Conservation (phyloP, 2,113 vertebrate genomes). For the Erinaceus europaeus region DNA sequence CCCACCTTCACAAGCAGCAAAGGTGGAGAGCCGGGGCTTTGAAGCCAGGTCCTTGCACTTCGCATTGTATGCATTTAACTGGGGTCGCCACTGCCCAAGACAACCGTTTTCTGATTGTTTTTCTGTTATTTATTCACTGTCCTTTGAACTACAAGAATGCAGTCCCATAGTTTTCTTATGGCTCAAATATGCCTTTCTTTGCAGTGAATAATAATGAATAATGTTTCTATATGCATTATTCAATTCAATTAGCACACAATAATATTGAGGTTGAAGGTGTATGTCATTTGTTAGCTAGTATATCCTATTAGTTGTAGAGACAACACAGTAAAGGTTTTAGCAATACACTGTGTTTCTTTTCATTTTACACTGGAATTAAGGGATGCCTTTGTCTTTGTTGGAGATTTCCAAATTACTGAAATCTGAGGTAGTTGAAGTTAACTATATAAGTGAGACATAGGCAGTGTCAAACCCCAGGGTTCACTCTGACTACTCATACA, state of each 20-base stretch:
- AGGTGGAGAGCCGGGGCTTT: too few species aligned
- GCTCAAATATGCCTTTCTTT: neutral
- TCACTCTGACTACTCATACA: neutral
- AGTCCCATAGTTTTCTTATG: too few species aligned
- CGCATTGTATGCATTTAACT: too few species aligned
- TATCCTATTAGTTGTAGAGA: neutral
- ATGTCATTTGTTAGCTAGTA: neutral
- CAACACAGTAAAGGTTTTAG: neutral
- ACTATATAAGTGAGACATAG: neutral
- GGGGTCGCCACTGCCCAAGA: too few species aligned
- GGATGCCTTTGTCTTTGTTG: neutral
- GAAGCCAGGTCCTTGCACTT: too few species aligned
- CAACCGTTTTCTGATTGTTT: too few species aligned
- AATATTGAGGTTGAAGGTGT: neutral
- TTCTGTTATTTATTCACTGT: too few species aligned
- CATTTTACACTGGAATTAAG: neutral
- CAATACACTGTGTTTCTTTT: neutral
- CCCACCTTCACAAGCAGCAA: too few species aligned
- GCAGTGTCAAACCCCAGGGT: neutral
- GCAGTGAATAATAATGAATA: neutral
- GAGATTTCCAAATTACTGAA: neutral
- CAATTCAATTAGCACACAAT: neutral
- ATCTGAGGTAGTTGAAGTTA: neutral
- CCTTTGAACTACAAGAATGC: neutral
- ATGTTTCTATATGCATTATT: neutral